phyloP scores from a whole-genome alignment of 2,888 invertebrate genomes.

The Hipparchia semele region DNA sequence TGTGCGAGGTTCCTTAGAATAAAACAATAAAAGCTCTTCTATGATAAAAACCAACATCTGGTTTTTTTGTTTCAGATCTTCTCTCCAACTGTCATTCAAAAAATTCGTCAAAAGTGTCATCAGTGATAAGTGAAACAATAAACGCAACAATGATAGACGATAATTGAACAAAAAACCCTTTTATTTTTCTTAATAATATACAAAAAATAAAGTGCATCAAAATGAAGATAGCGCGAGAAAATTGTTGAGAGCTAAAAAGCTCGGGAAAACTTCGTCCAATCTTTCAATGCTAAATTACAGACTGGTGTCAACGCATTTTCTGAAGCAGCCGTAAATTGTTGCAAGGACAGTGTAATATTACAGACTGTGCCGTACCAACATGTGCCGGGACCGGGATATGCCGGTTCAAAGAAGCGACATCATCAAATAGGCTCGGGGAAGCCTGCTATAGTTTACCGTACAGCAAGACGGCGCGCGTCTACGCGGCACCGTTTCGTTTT shows the following conservation, averaged over 20 bases:
- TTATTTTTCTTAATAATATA: slow-evolving; percentile 21
- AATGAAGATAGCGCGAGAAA: slow-evolving; percentile 37
- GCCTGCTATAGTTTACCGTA: slow-evolving; percentile 56
- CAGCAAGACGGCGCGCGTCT: slow-evolving; percentile 76
- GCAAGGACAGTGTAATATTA: background rate
- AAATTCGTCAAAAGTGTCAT: background rate
- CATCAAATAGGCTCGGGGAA: slow-evolving; percentile 65
- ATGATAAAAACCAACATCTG: background rate
- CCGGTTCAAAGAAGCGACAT: slow-evolving; percentile 65
- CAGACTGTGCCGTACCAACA: slow-evolving; percentile 64
- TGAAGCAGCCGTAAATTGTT: slow-evolving; percentile 94
- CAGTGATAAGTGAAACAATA: slow-evolving; percentile 23
- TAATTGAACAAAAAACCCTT: slow-evolving; percentile 55
- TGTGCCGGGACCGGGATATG: slow-evolving; percentile 92
- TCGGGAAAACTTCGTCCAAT: slow-evolving; percentile 62
- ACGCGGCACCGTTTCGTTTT: slow-evolving; percentile 75
- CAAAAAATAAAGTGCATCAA: slow-evolving; percentile 24
- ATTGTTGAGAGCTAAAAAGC: slow-evolving; percentile 58
- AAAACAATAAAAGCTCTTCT: too few species aligned
- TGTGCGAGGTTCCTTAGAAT: too few species aligned
- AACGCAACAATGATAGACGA: slow-evolving; percentile 59
- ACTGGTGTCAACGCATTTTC: slow-evolving; percentile 95
- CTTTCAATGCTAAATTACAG: slow-evolving; percentile 94
- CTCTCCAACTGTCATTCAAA: slow-evolving; percentile 9
- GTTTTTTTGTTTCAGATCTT: slow-evolving; percentile 55